Base-by-base conservation (phyloP, 2,888 invertebrate genomes). In the Brassicogethes aeneus region DNA sequence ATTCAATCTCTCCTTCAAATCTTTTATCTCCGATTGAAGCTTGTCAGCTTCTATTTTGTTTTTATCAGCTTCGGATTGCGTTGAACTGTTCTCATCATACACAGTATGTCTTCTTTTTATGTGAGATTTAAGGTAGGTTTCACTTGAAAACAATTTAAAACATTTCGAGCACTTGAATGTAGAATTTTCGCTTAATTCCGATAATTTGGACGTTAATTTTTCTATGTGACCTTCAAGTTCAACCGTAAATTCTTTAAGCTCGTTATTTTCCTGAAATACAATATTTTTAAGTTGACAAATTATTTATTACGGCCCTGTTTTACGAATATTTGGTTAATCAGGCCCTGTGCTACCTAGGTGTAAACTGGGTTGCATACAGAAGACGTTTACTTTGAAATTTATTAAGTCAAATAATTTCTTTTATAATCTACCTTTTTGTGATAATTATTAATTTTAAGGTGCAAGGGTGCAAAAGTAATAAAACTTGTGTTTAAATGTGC, bases 141-240 rank as follows among this genome's bases (percentile, higher is more conserved):
- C 74, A 45, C 79, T 76, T 36, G 80, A 64, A 59, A 83, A 83
- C 5, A 76, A 73, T 65, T 83, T 84, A n/a, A 75, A 73, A 54
- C 84, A 84, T 55, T 74, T 72, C 30, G 64, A 69, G 54, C 84
- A 84, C 70, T 79, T 70, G 42, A 73, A 75, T 31, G 60, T 55
- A 36, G 67, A 66, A 14, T 46, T 41, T 43, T n/a, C n/a, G n/a
- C n/a, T n/a, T n/a, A n/a, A 23, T 23, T 23, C 23, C 65, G 39
- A 60, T 3, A 71, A 60, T 61, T 70, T 74, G 46, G 72, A 73
- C 52, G 68, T 74, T 14, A 76, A 51, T 45, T 69, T 71, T 53
- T 70, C 69, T 33, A 77, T 52, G 47, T 73, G 72, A 49, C 70
- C 72, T 55, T 76, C 77, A 7, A 75, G 60, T 39, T 65, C 66